Percentiles rank a stretch among this genome's conserved stretches.
Evolutionary conservation across 2,797 vertebrate species (phyloP).

Genomic region (Chrysocyon brachyurus): DNA sequence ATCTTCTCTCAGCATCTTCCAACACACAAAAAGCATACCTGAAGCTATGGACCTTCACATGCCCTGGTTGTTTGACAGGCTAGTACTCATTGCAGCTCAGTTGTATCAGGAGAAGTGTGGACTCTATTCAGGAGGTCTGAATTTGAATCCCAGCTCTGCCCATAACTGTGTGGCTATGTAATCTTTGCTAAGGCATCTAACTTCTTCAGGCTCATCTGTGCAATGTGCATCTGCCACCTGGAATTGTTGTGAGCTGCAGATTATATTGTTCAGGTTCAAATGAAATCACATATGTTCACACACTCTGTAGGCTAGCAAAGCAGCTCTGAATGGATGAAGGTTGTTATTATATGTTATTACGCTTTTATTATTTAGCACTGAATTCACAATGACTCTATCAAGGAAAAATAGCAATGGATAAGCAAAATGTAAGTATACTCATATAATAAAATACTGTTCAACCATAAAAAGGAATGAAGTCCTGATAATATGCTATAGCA

Average conservation of each 20-base stretch:
- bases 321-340: background rate
- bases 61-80: background rate
- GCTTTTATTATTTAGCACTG: background rate
- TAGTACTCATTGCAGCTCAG: background rate
- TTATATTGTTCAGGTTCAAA: background rate
- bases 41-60: background rate
- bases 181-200: background rate
- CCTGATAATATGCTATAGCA: background rate
- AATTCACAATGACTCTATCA: conserved; percentile 15
- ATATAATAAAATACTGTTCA: background rate
- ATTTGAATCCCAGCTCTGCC: background rate
- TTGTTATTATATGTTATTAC: background rate
- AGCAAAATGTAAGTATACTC: background rate
- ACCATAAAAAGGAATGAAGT: background rate
- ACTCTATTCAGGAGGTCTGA: background rate
- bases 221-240: background rate
- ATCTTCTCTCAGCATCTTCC: background rate
- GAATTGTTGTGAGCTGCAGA: background rate
- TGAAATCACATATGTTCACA: background rate
- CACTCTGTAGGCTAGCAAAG: background rate
- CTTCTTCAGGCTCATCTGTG: background rate
- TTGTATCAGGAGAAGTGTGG: background rate
- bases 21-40: background rate
- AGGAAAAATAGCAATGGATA: background rate
- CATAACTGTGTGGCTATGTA: fast-evolving